A percentile compares a stretch with the other conserved stretches of the same genome.
phyloP scores from a whole-genome alignment of 2,113 vertebrate species.

The Prietella phreatophila region DNA sequence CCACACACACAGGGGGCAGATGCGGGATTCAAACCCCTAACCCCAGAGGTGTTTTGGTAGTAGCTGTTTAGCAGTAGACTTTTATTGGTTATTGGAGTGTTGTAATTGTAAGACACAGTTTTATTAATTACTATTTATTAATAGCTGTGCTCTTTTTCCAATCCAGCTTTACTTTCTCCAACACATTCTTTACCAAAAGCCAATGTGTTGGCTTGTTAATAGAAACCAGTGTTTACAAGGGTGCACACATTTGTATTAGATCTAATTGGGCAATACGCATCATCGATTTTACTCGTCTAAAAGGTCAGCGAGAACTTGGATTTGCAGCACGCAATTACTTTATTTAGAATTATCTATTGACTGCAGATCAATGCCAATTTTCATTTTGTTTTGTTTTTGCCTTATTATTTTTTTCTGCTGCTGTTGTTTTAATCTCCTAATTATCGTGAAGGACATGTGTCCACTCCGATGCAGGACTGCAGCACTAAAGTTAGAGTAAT shows the following conservation, averaged over 20 bases:
- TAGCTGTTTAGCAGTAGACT: background rate
- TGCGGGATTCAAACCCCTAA: too few species aligned
- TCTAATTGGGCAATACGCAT: conserved; percentile 92
- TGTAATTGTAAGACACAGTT: background rate
- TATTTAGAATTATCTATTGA: conserved; percentile 98
- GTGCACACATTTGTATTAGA: conserved; percentile 89
- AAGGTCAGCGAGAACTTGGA: conserved; percentile 95
- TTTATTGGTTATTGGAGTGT: background rate
- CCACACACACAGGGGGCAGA: too few species aligned
- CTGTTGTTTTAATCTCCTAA: conserved; percentile 90
- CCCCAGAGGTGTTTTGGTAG: background rate
- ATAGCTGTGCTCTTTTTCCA: conserved; percentile 10
- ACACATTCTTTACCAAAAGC: conserved; percentile 77
- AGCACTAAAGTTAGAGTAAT: background rate
- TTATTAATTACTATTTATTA: conserved; percentile 42
- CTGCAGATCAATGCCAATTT: conserved; percentile 97
- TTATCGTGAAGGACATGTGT: conserved; percentile 91
- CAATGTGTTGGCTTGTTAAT: conserved; percentile 84
- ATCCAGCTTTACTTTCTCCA: conserved; percentile 38
- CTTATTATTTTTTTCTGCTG: conserved; percentile 79
- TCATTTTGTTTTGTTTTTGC: conserved; percentile 82
- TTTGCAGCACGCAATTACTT: conserved; percentile 94
- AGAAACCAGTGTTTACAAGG: conserved; percentile 98
- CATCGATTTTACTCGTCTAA: conserved; percentile 98
- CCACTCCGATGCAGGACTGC: conserved; percentile 59